These are phyloP conservation scores for Aeoliscus strigatus DNA, from an alignment of 2,797 vertebrate genomes.

Conservation along the genomic window DNA sequence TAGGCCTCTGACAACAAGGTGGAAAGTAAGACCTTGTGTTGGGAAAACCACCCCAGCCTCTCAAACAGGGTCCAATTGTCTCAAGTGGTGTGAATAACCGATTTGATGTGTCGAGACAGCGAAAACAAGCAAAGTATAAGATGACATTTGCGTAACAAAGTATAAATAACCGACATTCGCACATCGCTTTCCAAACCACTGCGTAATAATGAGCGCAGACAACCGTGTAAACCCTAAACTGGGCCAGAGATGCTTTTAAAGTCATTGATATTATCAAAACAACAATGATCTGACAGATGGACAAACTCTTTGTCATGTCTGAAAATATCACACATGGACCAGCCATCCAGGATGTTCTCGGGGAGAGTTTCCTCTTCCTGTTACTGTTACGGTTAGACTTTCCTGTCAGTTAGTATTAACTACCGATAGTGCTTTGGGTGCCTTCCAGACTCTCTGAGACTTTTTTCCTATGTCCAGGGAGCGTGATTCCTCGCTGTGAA, in stretches of 20 bases:
- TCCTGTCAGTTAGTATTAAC: constrained; percentile 63
- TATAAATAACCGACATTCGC: constrained; percentile 37
- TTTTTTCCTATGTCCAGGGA: constrained; percentile 37
- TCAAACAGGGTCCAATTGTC: constrained; percentile 10
- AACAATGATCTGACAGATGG: constrained; percentile 32
- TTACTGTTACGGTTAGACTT: constrained; percentile 67
- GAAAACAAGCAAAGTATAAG: constrained; percentile 31
- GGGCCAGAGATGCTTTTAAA: constrained; percentile 22
- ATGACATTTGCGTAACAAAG: constrained; percentile 29
- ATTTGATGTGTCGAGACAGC: constrained; percentile 37
- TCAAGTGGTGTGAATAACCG: constrained; percentile 28
- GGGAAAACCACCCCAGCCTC: constrained; percentile 8
- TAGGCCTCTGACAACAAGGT: constrained; percentile 17
- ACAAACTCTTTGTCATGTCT: constrained; percentile 34
- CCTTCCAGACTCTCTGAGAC: constrained; percentile 51
- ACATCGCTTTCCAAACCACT: constrained; percentile 24
- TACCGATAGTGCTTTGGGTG: constrained; percentile 58
- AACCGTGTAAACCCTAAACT: not conserved
- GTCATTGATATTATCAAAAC: constrained; percentile 25
- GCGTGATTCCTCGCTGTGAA: constrained; percentile 39
- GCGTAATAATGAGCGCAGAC: not conserved
- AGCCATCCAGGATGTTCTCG: constrained; percentile 68
- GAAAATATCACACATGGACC: constrained; percentile 63
- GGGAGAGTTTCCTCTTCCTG: constrained; percentile 73
- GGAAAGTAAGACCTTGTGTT: constrained; percentile 7